A percentile compares a stretch with the other conserved stretches of the same genome.
These are phyloP conservation scores for Zosterops borbonicus DNA, from an alignment of 2,113 vertebrate genomes.

Conservation along the genomic window DNA sequence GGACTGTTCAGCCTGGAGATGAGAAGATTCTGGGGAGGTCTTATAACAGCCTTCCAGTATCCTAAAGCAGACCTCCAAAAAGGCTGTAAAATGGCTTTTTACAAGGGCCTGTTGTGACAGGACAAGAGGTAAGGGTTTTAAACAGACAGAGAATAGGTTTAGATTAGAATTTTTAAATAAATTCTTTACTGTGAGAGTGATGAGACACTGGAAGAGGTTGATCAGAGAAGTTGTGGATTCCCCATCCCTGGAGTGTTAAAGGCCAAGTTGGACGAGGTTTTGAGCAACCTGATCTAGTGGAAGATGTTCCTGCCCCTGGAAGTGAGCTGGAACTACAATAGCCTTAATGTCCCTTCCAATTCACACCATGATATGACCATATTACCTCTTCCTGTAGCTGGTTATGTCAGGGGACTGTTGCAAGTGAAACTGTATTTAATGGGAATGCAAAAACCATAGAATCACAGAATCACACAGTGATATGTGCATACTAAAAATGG, in stretches of 20 bases:
- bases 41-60: neutral
- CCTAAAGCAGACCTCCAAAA: neutral
- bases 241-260: neutral
- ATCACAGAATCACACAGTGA: neutral
- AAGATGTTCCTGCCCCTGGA: neutral
- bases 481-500: neutral
- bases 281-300: neutral
- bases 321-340: neutral
- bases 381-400: slow-evolving; percentile 12
- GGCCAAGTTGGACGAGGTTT: neutral
- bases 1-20: neutral
- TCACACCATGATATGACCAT: neutral
- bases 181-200: neutral
- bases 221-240: neutral
- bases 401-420: neutral
- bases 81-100: neutral
- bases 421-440: neutral
- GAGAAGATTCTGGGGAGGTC: neutral
- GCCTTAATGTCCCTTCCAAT: neutral
- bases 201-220: neutral
- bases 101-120: neutral
- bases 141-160: neutral
- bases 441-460: neutral
- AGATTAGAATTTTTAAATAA: neutral
- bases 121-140: neutral